Evolutionary conservation across 2,797 vertebrate species (phyloP).

Genomic region (Gambusia yucatana): DNA sequence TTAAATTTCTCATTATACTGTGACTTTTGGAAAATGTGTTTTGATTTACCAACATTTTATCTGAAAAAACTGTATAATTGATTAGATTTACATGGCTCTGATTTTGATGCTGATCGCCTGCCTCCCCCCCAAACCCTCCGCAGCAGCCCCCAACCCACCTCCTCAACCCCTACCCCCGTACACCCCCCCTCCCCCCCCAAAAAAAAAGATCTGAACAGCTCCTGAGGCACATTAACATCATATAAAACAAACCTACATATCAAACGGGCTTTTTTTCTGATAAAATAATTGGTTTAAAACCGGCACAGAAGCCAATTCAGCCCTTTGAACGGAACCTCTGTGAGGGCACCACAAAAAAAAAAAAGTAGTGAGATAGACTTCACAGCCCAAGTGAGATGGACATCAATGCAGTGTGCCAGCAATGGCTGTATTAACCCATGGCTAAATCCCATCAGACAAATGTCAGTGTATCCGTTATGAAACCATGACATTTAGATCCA

Average conservation of each 20-base stretch:
- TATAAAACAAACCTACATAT: conserved; percentile 77
- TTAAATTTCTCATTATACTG: conserved; percentile 86
- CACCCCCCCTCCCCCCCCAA: not conserved
- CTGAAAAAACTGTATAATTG: conserved; percentile 82
- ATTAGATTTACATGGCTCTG: conserved; percentile 85
- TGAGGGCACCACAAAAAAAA: conserved; percentile 64
- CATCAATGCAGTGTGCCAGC: conserved; percentile 79
- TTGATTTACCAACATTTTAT: conserved; percentile 85
- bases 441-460: conserved; percentile 88
- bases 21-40: conserved; percentile 85
- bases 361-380: conserved; percentile 72
- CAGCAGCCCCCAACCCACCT: conserved; percentile 44
- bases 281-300: conserved; percentile 80
- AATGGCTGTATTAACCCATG: conserved; percentile 82
- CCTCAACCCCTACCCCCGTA: conserved; percentile 30
- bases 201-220: conserved; percentile 71
- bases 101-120: conserved; percentile 80
- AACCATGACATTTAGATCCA: conserved; percentile 87
- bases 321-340: conserved; percentile 76
- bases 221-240: conserved; percentile 77
- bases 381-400: conserved; percentile 79
- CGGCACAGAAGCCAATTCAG: conserved; percentile 76
- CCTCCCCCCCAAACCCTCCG: conserved; percentile 22
- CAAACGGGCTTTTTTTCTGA: conserved; percentile 68
- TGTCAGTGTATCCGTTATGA: conserved; percentile 87